Evolutionary conservation across 2,113 vertebrate species (phyloP).

Genomic region (Varanus komodoensis): DNA sequence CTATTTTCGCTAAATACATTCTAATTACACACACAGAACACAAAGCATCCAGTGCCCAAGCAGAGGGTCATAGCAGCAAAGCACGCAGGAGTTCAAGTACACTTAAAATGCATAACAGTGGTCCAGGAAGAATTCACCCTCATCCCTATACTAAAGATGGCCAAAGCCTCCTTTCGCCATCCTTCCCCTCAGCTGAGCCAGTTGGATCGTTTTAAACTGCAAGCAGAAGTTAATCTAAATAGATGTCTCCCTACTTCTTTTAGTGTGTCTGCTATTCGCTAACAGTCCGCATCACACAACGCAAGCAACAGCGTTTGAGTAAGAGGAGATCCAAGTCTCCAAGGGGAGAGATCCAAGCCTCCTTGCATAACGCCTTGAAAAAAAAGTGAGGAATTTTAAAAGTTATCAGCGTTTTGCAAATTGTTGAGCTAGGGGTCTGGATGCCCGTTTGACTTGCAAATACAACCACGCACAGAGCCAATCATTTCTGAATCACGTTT

Average conservation of each 20-base stretch:
- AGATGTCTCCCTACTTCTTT: constrained; percentile 26
- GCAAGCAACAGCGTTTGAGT: constrained; percentile 13
- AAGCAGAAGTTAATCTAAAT: neutral
- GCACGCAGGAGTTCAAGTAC: constrained; percentile 35
- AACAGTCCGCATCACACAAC: constrained; percentile 33
- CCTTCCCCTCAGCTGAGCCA: constrained; percentile 25
- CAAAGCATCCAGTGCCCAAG: constrained; percentile 20
- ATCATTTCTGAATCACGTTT: neutral
- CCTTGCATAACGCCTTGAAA: neutral
- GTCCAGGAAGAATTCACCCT: constrained; percentile 47
- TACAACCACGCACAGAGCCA: neutral
- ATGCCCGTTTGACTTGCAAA: neutral
- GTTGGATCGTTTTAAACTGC: constrained; percentile 13
- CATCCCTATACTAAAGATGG: constrained; percentile 36
- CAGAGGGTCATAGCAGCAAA: constrained; percentile 46
- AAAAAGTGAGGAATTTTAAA: neutral
- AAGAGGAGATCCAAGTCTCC: neutral
- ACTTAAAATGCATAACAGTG: constrained; percentile 56
- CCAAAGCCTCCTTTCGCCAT: constrained; percentile 32
- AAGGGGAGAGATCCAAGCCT: neutral
- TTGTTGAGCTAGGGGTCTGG: neutral
- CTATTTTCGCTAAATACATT: constrained; percentile 12
- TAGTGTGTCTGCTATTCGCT: constrained; percentile 38
- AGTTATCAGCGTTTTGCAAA: constrained; percentile 29
- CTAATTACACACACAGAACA: constrained; percentile 22